phyloP scores from a whole-genome alignment of 64 coral and sea anemone species.

The Hydrozoanthus tunicans region DNA sequence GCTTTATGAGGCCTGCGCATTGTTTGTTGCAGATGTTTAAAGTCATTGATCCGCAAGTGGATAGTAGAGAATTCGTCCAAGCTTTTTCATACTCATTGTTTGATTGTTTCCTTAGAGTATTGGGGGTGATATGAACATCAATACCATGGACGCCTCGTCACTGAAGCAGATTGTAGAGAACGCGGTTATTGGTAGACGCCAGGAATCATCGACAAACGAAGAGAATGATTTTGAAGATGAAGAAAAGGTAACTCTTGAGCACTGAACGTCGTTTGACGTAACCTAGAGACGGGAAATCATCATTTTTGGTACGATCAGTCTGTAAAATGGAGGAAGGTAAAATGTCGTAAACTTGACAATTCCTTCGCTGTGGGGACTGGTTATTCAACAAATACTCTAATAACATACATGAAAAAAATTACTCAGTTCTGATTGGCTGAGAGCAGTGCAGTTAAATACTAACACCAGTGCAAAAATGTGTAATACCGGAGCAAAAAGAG shows the following conservation, averaged over 20 bases:
- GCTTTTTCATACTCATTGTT: background rate
- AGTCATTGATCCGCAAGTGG: background rate
- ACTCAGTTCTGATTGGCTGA: too few species aligned
- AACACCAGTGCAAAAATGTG: too few species aligned
- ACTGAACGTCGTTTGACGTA: background rate
- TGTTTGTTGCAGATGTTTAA: background rate
- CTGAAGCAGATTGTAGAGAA: slow-evolving; percentile 23
- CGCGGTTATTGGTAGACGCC: slow-evolving; percentile 2
- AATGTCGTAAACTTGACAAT: background rate
- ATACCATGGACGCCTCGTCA: slow-evolving; percentile 23
- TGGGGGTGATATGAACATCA: slow-evolving; percentile 18
- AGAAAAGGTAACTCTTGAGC: slow-evolving; percentile 11
- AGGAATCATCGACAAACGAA: slow-evolving; percentile 12
- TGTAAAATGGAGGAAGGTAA: background rate
- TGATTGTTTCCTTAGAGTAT: slow-evolving; percentile 5
- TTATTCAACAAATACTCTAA: too few species aligned
- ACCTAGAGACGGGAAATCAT: background rate
- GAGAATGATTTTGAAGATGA: slow-evolving; percentile 33
- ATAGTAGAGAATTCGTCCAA: background rate
- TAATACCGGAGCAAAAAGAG: too few species aligned
- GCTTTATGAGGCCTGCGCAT: background rate
- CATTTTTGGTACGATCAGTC: background rate
- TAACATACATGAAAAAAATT: too few species aligned
- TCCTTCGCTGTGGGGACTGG: too few species aligned
- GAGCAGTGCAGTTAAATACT: too few species aligned